Base-by-base conservation (phyloP, 2,888 invertebrate genomes). In the Phyllotreta cruciferae region DNA sequence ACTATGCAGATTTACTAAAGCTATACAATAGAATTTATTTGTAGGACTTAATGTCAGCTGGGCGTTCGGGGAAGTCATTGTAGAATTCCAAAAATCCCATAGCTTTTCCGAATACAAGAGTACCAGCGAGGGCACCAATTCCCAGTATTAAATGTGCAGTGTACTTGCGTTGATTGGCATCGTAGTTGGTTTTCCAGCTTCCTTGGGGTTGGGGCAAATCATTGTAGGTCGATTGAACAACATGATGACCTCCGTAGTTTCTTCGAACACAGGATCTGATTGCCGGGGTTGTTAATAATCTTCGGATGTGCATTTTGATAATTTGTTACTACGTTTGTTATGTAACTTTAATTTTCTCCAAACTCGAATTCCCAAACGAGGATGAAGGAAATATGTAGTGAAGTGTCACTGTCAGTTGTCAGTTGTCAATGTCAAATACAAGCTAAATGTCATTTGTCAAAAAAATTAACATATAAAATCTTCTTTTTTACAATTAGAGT, bases 201-300 rank as follows among this genome's bases (percentile, higher is more conserved):
- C 93, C 93, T 62, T 84, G 82, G 0, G 94, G 93, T 54, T 88
- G 83, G 0, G 92, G 92, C 77, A 93, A 79, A 77, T 93, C 93
- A 73, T 92, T 89, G 87, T 92, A 88, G 8, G 86, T 86, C 1
- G 86, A 68, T 60, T 66, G 66, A 55, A 62, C 66, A 24, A 24
- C 60, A 47, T 64, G 63, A 39, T 53, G 60, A 37, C 63, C 62
- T 8, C 60, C 60, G 13, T 52, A 52, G 54, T 71, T 57, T 63
- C 70, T 72, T 47, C 67, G 66, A 9, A 64, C 67, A 41, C 71
- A 60, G 13, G 7, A 14, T 24, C 52, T 60, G 7, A 60, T 53
- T 3, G 37, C 53, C 24, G 60, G 60, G 36, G 37, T 60, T 8
- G 13, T 60, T 50, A 60, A 13, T 14, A 60, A 8, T 42, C 10